Evolutionary conservation across 2,113 vertebrate genomes (phyloP).

Genomic region (Leptosomus discolor): DNA sequence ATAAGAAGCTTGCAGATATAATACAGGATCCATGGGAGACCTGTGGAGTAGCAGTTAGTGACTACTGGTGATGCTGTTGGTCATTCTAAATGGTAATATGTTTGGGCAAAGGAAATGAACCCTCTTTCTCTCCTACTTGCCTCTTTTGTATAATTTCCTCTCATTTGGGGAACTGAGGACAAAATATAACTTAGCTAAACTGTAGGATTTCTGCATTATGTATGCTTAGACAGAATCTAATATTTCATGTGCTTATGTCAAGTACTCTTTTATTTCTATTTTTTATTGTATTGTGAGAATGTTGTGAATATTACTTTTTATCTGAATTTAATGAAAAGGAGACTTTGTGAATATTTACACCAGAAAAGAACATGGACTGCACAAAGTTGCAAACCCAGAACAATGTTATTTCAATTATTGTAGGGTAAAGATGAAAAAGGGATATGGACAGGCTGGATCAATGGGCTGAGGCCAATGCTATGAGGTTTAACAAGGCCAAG

Average conservation of each 20-base stretch:
- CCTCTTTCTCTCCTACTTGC: not conserved
- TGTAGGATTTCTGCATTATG: not conserved
- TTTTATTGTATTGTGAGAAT: not conserved
- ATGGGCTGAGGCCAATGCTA: no score
- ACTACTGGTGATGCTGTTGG: not conserved
- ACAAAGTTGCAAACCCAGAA: not conserved
- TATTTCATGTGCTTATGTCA: not conserved
- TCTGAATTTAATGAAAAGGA: not conserved
- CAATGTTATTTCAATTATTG: not conserved
- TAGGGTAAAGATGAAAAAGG: not conserved
- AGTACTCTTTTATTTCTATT: not conserved
- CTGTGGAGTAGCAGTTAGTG: not conserved
- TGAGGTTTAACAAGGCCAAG: no score
- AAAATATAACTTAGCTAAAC: not conserved
- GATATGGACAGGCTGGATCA: no score
- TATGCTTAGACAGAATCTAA: not conserved
- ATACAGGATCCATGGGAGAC: not conserved
- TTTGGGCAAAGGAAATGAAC: not conserved
- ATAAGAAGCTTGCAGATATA: not conserved
- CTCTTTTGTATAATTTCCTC: not conserved
- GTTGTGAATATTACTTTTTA: not conserved
- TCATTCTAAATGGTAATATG: not conserved
- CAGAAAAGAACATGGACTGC: not conserved
- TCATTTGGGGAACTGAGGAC: not conserved
- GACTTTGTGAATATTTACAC: not conserved